These are phyloP conservation scores for Microdon myrmicae DNA, from an alignment of 2,888 invertebrate genomes.

Conservation along the genomic window DNA sequence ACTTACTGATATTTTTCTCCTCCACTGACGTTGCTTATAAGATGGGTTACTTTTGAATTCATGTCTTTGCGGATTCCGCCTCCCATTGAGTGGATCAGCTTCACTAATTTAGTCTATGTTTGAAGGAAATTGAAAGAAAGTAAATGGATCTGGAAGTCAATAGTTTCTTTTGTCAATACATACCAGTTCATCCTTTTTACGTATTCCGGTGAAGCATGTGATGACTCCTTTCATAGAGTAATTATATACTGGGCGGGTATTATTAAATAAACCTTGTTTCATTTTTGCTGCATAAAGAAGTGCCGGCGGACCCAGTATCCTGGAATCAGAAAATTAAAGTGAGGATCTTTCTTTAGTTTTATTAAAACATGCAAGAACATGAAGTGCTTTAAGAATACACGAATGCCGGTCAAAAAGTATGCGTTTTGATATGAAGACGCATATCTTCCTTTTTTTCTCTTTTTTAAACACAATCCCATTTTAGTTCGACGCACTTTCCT, in stretches of 20 bases:
- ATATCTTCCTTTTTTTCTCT: too few relatives aligned
- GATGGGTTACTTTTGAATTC: constrained; percentile 88
- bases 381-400: too few relatives aligned
- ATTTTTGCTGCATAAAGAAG: constrained; percentile 79
- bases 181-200: constrained; percentile 90
- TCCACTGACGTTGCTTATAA: constrained; percentile 88
- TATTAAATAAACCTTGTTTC: constrained; percentile 76
- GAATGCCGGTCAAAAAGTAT: too few relatives aligned
- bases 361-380: background rate
- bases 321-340: constrained; percentile 46
- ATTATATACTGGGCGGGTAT: constrained; percentile 85
- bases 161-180: constrained; percentile 33
- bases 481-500: too few relatives aligned
- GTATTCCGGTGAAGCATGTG: constrained; percentile 92
- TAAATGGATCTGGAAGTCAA: background rate
- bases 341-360: background rate
- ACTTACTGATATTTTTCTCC: constrained; percentile 88
- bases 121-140: constrained; percentile 24
- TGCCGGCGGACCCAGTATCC: constrained; percentile 85
- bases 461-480: too few relatives aligned
- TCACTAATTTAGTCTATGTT: constrained; percentile 83
- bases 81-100: constrained; percentile 95
- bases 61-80: constrained; percentile 94
- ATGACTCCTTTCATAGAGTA: constrained; percentile 88
- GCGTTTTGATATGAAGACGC: too few relatives aligned